Evolutionary conservation across 2,797 vertebrate species (phyloP), one percentile per base, ranked within the genome.

Genomic region (Centropyge bicolor): DNA sequence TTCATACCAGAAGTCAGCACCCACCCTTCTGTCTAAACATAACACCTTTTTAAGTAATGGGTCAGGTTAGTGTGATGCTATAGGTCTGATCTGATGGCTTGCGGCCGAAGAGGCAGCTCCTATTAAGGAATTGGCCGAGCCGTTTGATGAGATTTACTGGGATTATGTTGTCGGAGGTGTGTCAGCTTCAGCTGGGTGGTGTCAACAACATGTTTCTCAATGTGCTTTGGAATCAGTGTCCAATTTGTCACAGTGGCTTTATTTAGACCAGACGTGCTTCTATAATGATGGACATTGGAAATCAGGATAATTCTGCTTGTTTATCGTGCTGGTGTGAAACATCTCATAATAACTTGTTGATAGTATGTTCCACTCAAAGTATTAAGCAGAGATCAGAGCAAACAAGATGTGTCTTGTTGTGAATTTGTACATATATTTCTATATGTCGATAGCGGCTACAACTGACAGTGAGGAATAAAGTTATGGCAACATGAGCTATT

Each of bases 1-100:
- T 85, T 80, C 79, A 81, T 77, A 78, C 86, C 72, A 76, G 76
- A 45, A 56, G 48, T 46, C 41, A n/a, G 73, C 51, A 73, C 60
- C 59, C 19, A 70, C 38, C 70, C 56, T 55, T 22, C 59, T 27
- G n/a, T 51, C 76, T 89, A 87, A 86, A 91, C 63, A 80, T 79
- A 88, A 80, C 68, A 46, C 48, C 35, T 24, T 71, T 73, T 70
- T 52, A 36, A 78, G 51, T 68, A 72, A 76, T 60, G 12, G 49
- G 38, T 55, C 70, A 66, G 55, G 65, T 84, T 69, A 45, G 31
- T 54, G 61, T 77, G 56, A 78, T 43, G 63, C 45, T 63, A 8
- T 41, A 43, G 52, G 41, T 57, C 74, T 17, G 0, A 70, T 64
- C 63, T 31, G 64, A 74, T 55, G 63, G 40, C 75, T 67, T 24